Conservation (phyloP, 2,888 invertebrate genomes). For the Pseudolycoriella hygida region DNA sequence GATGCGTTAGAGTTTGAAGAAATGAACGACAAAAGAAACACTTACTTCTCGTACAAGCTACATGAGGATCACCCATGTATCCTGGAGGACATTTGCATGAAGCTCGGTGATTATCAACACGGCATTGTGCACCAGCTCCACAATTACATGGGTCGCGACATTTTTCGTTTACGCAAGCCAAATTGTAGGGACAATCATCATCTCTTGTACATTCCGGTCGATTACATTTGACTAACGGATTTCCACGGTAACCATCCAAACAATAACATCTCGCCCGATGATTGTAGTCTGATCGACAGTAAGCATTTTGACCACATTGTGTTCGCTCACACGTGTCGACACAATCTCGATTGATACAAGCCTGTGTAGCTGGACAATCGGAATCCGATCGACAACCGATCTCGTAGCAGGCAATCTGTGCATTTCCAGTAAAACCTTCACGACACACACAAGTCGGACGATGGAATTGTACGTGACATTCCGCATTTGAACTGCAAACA, state of each 20-base stretch:
- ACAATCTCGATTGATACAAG: conserved; percentile 68
- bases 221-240: conserved; percentile 60
- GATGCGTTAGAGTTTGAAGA: neutral
- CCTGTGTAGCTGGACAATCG: conserved; percentile 65
- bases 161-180: conserved; percentile 58
- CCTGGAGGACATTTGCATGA: conserved; percentile 70
- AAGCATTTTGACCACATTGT: conserved; percentile 64
- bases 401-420: conserved; percentile 57
- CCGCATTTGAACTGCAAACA: conserved; percentile 60
- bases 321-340: conserved; percentile 60
- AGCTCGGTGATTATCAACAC: conserved; percentile 56
- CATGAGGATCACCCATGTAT: conserved; percentile 58
- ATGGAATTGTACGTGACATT: conserved; percentile 61
- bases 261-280: conserved; percentile 69
- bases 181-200: conserved; percentile 57
- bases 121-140: conserved; percentile 58
- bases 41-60: conserved; percentile 42
- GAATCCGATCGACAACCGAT: conserved; percentile 73
- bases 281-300: conserved; percentile 54
- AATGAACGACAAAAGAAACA: conserved; percentile 5
- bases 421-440: conserved; percentile 70
- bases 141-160: conserved; percentile 78
- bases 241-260: conserved; percentile 53
- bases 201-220: conserved; percentile 60
- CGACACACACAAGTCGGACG: conserved; percentile 67